These are phyloP conservation scores for Aradophagus sp. DNA, from an alignment of 1,140 invertebrate genomes.

Conservation along the genomic window DNA sequence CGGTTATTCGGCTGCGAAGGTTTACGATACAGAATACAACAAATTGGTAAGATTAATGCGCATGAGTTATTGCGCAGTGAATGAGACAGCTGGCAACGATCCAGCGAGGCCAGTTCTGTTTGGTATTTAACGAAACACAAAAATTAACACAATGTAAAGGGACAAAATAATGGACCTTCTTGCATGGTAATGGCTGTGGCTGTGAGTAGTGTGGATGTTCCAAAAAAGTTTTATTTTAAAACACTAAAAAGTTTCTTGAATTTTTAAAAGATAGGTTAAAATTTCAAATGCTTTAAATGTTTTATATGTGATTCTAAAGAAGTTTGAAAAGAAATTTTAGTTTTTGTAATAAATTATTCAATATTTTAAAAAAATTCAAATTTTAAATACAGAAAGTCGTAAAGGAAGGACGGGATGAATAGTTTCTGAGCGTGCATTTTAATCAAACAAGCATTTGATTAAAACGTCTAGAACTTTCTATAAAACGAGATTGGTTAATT, in stretches of 20 bases:
- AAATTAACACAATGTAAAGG: slow-evolving; percentile 49
- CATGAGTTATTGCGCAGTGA: slow-evolving; percentile 49
- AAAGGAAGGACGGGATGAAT: too few species aligned
- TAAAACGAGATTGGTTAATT: too few species aligned
- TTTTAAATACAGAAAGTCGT: too few species aligned
- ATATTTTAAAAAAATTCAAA: too few species aligned
- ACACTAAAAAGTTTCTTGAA: slow-evolving; percentile 11
- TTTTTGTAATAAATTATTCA: too few species aligned
- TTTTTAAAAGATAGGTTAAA: slow-evolving; percentile 37
- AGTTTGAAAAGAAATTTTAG: too few species aligned
- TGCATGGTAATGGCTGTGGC: slow-evolving; percentile 26
- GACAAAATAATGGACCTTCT: slow-evolving; percentile 45
- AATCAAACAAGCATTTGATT: too few species aligned
- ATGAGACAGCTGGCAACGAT: slow-evolving; percentile 44
- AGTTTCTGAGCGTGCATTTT: too few species aligned
- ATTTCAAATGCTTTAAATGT: too few species aligned
- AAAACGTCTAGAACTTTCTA: too few species aligned
- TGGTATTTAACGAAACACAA: slow-evolving; percentile 45
- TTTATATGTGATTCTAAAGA: too few species aligned
- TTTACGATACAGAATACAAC: slow-evolving; percentile 33
- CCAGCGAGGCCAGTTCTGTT: slow-evolving; percentile 25
- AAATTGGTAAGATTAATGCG: slow-evolving; percentile 53
- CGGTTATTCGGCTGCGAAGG: slow-evolving; percentile 15
- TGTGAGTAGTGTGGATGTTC: slow-evolving; percentile 1
- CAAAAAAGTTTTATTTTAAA: too few species aligned